phyloP scores from a whole-genome alignment of 2,888 invertebrate genomes.

The Osmoderma eremita region DNA sequence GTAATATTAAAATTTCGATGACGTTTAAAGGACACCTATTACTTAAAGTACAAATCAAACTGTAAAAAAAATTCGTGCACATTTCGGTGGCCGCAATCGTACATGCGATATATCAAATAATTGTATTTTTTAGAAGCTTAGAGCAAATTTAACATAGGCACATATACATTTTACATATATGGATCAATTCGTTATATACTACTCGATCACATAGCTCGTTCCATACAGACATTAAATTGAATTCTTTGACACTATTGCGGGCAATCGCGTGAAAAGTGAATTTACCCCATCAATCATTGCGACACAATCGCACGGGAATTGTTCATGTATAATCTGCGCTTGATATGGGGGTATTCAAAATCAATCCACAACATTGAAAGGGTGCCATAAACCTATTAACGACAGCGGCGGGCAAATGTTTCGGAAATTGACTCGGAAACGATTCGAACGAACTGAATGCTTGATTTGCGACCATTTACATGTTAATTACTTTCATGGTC shows the following conservation, averaged over 20 bases:
- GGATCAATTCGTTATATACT: neutral
- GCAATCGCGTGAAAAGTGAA: slow-evolving; percentile 33
- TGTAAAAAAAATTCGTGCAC: too few relatives aligned
- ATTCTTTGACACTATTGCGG: slow-evolving; percentile 22
- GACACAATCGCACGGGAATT: slow-evolving; percentile 35
- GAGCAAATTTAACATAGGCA: neutral
- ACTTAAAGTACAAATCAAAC: too few relatives aligned
- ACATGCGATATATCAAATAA: neutral
- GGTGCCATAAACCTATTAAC: slow-evolving; percentile 50
- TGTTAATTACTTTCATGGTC: slow-evolving; percentile 53
- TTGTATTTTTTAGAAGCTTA: neutral
- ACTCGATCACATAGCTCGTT: slow-evolving; percentile 1
- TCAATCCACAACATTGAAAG: slow-evolving; percentile 46
- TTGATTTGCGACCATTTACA: slow-evolving; percentile 60
- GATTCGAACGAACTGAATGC: slow-evolving; percentile 56
- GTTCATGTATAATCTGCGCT: slow-evolving; percentile 39
- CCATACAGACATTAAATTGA: slow-evolving; percentile 19
- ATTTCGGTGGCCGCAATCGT: too few relatives aligned
- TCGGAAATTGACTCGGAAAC: slow-evolving; percentile 61
- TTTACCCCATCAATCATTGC: slow-evolving; percentile 34
- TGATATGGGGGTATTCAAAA: slow-evolving; percentile 43
- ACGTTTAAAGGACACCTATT: too few relatives aligned
- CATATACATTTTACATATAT: neutral
- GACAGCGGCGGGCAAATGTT: slow-evolving; percentile 57
- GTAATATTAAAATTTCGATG: too few relatives aligned